phyloP scores from a whole-genome alignment of 2,113 vertebrate genomes.

The Genyomyrus donnyi region DNA sequence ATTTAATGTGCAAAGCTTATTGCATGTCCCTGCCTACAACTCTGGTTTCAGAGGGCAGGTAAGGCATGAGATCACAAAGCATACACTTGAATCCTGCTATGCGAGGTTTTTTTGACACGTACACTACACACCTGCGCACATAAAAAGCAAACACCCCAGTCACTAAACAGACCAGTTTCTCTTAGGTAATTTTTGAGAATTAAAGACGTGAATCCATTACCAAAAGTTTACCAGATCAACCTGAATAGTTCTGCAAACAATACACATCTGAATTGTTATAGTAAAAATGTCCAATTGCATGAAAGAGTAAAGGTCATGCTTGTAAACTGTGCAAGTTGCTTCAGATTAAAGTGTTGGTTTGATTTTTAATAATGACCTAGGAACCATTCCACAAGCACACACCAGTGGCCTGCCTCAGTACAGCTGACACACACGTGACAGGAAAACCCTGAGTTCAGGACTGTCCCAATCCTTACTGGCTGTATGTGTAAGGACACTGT shows the following conservation, averaged over 20 bases:
- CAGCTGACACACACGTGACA: neutral
- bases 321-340: neutral
- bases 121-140: neutral
- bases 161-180: neutral
- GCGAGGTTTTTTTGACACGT: neutral
- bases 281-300: neutral
- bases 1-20: constrained; percentile 15
- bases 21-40: neutral
- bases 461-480: neutral
- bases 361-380: neutral
- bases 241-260: neutral
- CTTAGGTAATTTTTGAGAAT: neutral
- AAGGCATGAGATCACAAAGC: neutral
- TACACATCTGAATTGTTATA: neutral
- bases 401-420: neutral
- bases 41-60: neutral
- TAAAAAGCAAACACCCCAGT: neutral
- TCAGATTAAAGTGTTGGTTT: neutral
- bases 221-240: neutral
- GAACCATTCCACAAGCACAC: neutral
- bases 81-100: neutral
- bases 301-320: neutral
- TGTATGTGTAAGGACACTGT: neutral
- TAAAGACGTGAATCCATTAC: neutral
- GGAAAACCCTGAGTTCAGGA: neutral